Percentiles rank a stretch among this genome's conserved stretches.
Conservation (phyloP, 2,797 vertebrate genomes). For the Arnoldichthys spilopterus region DNA sequence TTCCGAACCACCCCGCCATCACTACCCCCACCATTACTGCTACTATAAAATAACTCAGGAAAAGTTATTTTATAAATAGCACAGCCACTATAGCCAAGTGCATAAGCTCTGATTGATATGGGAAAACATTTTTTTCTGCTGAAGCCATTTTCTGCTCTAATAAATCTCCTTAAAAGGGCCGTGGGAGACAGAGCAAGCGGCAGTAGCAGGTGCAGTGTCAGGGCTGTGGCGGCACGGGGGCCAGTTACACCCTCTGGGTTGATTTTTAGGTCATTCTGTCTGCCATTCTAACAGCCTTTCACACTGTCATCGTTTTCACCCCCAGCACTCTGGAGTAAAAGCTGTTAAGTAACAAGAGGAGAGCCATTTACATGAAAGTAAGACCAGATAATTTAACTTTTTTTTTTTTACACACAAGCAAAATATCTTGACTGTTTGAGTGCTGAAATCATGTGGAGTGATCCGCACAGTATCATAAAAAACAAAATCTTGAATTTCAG, state of each 20-base stretch:
- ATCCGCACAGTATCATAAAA: neutral
- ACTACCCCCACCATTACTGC: too few relatives aligned
- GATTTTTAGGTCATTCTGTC: slow-evolving; percentile 43
- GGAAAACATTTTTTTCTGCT: slow-evolving; percentile 1
- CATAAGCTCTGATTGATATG: neutral
- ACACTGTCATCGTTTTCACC: neutral
- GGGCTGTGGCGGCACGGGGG: neutral
- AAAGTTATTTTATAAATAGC: neutral
- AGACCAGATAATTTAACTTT: neutral
- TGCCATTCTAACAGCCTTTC: slow-evolving; percentile 13
- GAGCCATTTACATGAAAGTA: neutral
- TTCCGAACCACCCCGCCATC: too few relatives aligned
- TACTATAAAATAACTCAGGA: neutral
- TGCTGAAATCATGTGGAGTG: neutral
- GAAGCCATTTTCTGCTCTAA: slow-evolving; percentile 40
- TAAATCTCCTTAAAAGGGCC: slow-evolving; percentile 37
- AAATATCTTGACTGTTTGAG: neutral
- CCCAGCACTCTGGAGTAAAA: neutral
- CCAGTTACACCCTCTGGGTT: slow-evolving; percentile 12
- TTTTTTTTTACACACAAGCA: neutral
- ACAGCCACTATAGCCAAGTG: neutral
- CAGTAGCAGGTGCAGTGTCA: slow-evolving; percentile 24
- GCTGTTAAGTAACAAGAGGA: slow-evolving; percentile 2
- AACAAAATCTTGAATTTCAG: neutral
- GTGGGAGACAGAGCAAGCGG: slow-evolving; percentile 19